These are phyloP conservation scores for Ophiodon elongatus DNA, from an alignment of 2,113 vertebrate genomes.

Conservation along the genomic window DNA sequence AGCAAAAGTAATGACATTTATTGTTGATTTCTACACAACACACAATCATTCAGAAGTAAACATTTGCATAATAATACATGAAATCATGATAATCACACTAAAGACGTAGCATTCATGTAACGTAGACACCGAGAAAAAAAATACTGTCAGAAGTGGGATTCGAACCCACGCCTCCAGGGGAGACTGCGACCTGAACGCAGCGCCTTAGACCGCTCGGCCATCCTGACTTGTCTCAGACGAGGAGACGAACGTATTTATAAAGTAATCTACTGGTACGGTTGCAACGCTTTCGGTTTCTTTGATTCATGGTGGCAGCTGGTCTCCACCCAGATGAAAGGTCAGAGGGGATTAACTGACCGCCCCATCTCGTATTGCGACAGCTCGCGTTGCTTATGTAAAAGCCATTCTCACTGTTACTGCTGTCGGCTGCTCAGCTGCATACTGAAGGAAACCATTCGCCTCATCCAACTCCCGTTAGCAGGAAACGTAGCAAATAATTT, in stretches of 20 bases:
- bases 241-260: too few relatives aligned
- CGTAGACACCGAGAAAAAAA: not conserved
- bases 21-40: too few relatives aligned
- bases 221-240: conserved; percentile 68
- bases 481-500: not conserved
- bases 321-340: too few relatives aligned
- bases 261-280: too few relatives aligned
- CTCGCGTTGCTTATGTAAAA: not conserved
- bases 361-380: not conserved
- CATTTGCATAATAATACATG: too few relatives aligned
- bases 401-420: not conserved
- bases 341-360: not conserved
- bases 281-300: not conserved
- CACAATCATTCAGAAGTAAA: too few relatives aligned
- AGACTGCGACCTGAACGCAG: conserved; percentile 75
- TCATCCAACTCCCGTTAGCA: not conserved
- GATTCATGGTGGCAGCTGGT: not conserved
- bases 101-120: too few relatives aligned
- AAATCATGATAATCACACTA: too few relatives aligned
- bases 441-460: not conserved
- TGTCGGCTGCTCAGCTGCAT: not conserved
- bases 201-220: conserved; percentile 79
- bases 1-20: too few relatives aligned
- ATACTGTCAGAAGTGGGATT: conserved; percentile 32
- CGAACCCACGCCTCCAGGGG: conserved; percentile 64